phyloP scores from a whole-genome alignment of 1,140 invertebrate genomes.

The Halictus rubicundus region DNA sequence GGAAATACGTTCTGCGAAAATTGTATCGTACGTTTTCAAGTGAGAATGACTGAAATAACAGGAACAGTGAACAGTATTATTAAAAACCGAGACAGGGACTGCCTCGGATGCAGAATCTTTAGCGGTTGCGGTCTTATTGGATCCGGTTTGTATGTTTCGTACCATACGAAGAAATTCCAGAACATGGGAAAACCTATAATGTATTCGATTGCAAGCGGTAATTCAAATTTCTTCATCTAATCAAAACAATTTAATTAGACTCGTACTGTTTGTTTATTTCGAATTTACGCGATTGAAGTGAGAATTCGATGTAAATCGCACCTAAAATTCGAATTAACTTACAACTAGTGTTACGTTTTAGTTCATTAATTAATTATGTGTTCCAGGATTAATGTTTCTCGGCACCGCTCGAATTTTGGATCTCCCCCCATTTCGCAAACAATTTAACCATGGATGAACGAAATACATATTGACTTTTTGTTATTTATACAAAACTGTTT shows the following conservation, averaged over 20 bases:
- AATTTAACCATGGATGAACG: constrained; percentile 24
- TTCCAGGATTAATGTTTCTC: constrained; percentile 26
- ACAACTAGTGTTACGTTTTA: neutral
- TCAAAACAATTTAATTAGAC: neutral
- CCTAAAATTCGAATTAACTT: neutral
- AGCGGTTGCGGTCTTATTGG: constrained; percentile 76
- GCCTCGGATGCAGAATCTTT: constrained; percentile 72
- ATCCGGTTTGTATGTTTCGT: constrained; percentile 73
- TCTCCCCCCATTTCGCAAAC: constrained; percentile 38
- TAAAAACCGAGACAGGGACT: constrained; percentile 70
- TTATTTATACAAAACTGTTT: constrained; percentile 3
- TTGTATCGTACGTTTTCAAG: neutral
- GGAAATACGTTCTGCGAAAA: neutral
- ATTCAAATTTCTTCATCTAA: neutral
- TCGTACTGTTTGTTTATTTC: neutral
- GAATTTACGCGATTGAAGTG: neutral
- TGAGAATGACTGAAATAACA: constrained; percentile 25
- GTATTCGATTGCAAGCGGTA: constrained; percentile 68
- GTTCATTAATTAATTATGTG: neutral
- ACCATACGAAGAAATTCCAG: constrained; percentile 71
- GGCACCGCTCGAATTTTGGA: constrained; percentile 31
- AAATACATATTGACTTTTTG: neutral
- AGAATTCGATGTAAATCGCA: neutral
- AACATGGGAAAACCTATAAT: constrained; percentile 65
- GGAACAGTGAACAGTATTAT: constrained; percentile 48